Base-by-base conservation (phyloP, 1,140 invertebrate genomes). In the Notospermus geniculatus region DNA sequence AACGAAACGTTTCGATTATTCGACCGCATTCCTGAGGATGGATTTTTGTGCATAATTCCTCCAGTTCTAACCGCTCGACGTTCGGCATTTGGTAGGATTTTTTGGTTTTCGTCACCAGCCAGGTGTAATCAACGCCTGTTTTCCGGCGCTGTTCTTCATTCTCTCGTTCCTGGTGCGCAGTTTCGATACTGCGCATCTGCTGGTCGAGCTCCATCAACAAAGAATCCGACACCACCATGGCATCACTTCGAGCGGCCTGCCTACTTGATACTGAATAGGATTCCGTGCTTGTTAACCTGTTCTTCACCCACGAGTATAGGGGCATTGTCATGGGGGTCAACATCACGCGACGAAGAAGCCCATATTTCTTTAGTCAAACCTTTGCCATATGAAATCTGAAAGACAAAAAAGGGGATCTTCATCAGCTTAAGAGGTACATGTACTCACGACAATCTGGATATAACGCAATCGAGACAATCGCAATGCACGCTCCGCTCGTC, bases 51-150 rank as follows among this genome's bases (percentile, higher is more conserved):
- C 75, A 79, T 17, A 77, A 62, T 57, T 75, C 71, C 46, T 78
- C 77, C n/a, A 79, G 56, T 45, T 78, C 76, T 25, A 78, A 54
- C 27, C 74, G 52, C 50, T 77, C 71, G 23, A 78, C 53, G 52
- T 77, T 75, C 1, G 77, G 69, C 43, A 79, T 72, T 63, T 74
- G 67, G 53, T 73, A 79, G 0, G 52, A 25, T 64, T 73, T 74
- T 2, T 66, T 59, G 25, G 29, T 22, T 17, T 57, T 59, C 23
- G 65, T 72, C 1, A 77, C 66, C 9, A 79, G 66, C 77, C 77
- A 79, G 45, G 68, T 76, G 60, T 79, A 79, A 57, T 79, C 77
- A 41, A 78, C 77, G 22, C 57, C 62, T n/a, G 22, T 64, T 19
- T 72, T 73, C 30, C 66, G 71, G 17, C 65, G 59, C 27, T 64